Base-by-base conservation (phyloP, 1,140 invertebrate genomes). In the Saxidomus purpurata region DNA sequence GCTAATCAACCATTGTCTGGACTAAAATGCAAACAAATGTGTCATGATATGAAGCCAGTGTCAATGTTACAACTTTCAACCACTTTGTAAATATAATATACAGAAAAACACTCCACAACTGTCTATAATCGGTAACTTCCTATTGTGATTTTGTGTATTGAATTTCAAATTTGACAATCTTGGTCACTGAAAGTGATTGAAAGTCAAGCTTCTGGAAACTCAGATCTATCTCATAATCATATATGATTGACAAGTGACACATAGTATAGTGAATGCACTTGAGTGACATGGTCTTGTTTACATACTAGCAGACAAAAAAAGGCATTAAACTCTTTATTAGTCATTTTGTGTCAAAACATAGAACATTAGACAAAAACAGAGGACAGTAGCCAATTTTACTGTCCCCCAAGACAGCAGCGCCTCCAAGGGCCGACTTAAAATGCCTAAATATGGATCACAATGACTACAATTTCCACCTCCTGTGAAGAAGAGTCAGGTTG, bases 101-200 rank as follows among this genome's bases (percentile, higher is more conserved):
- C 28, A 79, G 34, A 79, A 79, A 59, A 55, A 22, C 19, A 34
- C 15, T 36, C 28, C 47, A 79, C 19, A 22, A 40, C 28, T 36
- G 76, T 79, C 47, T 34, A 6, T 31, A 9, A 59, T 52, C 17
- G 17, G 47, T 55, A 55, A 19, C 76, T 55, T 79, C 76, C 76
- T 52, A 59, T 79, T 55, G 76, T 79, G 4, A 19, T 55, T 36
- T 55, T 9, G 43, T 0, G 25, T 6, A 15, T 79, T 8, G 28
- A 55, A 55, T 79, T 79, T 79, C 76, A 79, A 52, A 79, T 25
- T 43, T 52, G 67, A 36, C 47, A 79, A 55, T 79, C 76, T 59
- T 19, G 49, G 76, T 79, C 47, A 76, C 31, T 0, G 28, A n/a
- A 79, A 52, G 76, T 49, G 43, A 52, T 52, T 52, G 47, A 55